Percentiles rank a stretch among this genome's conserved stretches.
Evolutionary conservation across 2,797 vertebrate species (phyloP).

Genomic region (Enteromius fasciolatus): DNA sequence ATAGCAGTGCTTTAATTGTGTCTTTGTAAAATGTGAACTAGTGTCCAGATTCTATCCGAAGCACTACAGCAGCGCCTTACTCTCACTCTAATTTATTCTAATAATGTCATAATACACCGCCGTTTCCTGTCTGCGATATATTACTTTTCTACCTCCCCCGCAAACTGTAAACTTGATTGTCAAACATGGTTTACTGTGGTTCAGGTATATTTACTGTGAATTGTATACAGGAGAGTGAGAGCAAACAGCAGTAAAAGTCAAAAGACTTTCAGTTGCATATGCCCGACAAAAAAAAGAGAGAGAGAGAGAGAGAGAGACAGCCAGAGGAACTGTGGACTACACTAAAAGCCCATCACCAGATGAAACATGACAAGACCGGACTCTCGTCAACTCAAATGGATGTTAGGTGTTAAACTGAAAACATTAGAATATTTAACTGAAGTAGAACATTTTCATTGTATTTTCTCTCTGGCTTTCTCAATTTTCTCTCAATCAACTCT

Average conservation of each 20-base stretch:
- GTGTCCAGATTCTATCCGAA: constrained; percentile 3
- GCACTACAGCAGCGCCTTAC: background rate
- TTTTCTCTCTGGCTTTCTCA: constrained; percentile 1
- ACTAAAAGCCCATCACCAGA: constrained; percentile 15
- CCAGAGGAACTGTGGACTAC: background rate
- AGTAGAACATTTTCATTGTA: background rate
- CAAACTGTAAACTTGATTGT: constrained; percentile 24
- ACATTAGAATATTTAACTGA: constrained; percentile 14
- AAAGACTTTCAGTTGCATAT: background rate
- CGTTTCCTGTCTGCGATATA: constrained; percentile 14
- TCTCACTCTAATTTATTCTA: constrained; percentile 23
- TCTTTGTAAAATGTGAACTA: background rate
- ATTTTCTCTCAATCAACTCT: constrained; percentile 16
- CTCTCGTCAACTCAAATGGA: constrained; percentile 25
- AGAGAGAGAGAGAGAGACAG: background rate
- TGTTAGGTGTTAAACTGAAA: constrained; percentile 21
- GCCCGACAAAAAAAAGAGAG: background rate
- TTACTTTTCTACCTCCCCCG: constrained; percentile 5
- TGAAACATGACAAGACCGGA: constrained; percentile 15
- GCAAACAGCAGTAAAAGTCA: constrained; percentile 24
- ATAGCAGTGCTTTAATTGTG: too few species aligned
- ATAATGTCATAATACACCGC: constrained; percentile 29
- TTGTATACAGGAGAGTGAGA: constrained; percentile 12
- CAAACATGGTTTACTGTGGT: constrained; percentile 30
- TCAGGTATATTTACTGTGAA: constrained; percentile 26